Base-by-base conservation (phyloP, 2,113 vertebrate species). In the Toxostoma redivivum region DNA sequence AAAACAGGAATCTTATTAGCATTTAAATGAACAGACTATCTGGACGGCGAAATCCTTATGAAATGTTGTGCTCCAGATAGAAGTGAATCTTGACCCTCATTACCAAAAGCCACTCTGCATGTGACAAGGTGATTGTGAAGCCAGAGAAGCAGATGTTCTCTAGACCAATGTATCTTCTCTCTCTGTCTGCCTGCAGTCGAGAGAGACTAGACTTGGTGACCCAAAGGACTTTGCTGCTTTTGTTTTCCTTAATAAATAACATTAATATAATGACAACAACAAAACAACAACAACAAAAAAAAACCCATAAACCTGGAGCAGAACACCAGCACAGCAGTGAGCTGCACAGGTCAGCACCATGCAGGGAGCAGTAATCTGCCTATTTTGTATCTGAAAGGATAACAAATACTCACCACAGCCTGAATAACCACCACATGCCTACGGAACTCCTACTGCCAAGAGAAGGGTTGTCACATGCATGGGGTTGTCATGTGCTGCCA, bases 1-100 rank as follows among this genome's bases (percentile, higher is more conserved):
- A 88, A 58, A 86, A 23, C 15, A 67, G 56, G 37, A 90, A 86
- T 80, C 79, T 88, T 91, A 90, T 88, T 91, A 95, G 81, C 81
- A 90, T 95, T 95, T 93, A 89, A 94, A 94, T 95, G 35, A 96
- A 58, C 56, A 80, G 33, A 64, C 47, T 69, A 24, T 35, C 25
- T 78, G 45, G 25, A 65, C 79, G 40, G 37, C 47, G 33, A 88
- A 85, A 85, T 73, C 82, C 74, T 83, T 42, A 85, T 73, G 72
- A 82, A 81, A 87, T 67, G 35, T 42, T 66, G 38, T 70, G 50
- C 66, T 89, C n/a, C 27, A 77, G 33, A 82, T 74, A 96, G 69
- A 79, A 86, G 45, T 47, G 5, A 96, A 66, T 72, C 67, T 54
- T 93, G 90, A 92, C 87, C 84, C 87, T 91, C 66, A 73, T 95